Percentiles rank a stretch among this genome's conserved stretches.
Evolutionary conservation across 2,113 vertebrate genomes (phyloP).

Genomic region (Terrapene triunguis): DNA sequence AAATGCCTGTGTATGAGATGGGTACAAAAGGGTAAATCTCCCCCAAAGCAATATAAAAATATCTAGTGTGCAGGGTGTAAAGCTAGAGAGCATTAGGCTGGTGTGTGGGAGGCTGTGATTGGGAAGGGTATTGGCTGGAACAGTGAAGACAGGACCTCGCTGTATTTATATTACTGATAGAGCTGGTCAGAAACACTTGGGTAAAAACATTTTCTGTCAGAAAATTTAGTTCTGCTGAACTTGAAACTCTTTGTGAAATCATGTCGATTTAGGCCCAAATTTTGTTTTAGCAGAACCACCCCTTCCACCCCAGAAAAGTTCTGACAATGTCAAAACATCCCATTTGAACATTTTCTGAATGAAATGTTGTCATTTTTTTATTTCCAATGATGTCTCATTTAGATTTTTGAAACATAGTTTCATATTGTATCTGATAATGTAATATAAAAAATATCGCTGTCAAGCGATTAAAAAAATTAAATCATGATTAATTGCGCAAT

Average conservation of each 20-base stretch:
- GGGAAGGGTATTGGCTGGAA: background rate
- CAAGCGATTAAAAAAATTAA: too few relatives aligned
- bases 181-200: background rate
- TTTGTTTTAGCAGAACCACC: background rate
- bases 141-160: background rate
- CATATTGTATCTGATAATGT: background rate
- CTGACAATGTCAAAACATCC: background rate
- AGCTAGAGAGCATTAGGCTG: background rate
- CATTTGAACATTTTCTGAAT: rapidly evolving
- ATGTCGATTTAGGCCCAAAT: rapidly evolving
- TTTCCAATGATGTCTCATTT: background rate
- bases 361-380: background rate
- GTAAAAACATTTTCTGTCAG: background rate
- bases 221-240: background rate
- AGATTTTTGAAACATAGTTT: background rate
- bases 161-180: background rate
- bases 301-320: background rate
- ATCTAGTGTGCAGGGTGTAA: background rate
- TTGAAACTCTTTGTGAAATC: background rate
- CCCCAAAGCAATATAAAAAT: background rate
- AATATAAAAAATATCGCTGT: too few relatives aligned
- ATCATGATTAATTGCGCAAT: too few relatives aligned
- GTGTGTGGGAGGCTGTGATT: background rate
- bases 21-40: background rate
- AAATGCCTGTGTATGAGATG: rapidly evolving